Evolutionary conservation across 2,888 invertebrate species (phyloP), one percentile per base, ranked within the genome.

Genomic region (Caprella mutica): DNA sequence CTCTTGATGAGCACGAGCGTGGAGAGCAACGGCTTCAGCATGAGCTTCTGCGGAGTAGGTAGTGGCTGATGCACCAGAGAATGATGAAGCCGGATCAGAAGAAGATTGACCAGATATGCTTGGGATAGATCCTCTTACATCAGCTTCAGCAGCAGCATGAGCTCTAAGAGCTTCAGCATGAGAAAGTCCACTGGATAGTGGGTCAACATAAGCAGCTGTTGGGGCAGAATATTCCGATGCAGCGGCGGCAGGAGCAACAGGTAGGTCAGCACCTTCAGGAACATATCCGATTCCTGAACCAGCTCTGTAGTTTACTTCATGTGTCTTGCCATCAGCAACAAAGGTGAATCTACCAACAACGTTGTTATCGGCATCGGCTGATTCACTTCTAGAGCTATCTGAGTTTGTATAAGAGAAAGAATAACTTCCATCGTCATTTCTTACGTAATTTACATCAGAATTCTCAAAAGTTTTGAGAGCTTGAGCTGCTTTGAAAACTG

Each of bases 291-390:
- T 60, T 2, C 52, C 61, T 5, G 65, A 54, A 8, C 65, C 65
- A 29, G 66, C 65, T 24, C 62, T 51, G 38, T 65, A 65, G 9
- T 58, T 51, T 9, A 65, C 65, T 9, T 39, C 44, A n/a, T 65
- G 43, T 27, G 35, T 39, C 38, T 59, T 43, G 1, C 67, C 67
- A 35, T 68, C 68, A 23, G 67, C 58, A 27, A 56, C 56, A 56
- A 66, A 68, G 19, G 66, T 60, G 56, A 65, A 66, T 29, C 52
- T 29, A 21, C 66, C 66, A 5, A 52, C 52, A 8, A 66, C 66
- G 44, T 65, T 62, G 26, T 54, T 59, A 23, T 30, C 48, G 17
- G 58, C 55, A 42, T 66, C 65, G 6, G 56, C 61, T 17, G 58
- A 30, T 42, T 67, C 66, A 24, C 51, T 29, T 19, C 65, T 53